Evolutionary conservation across 2,888 invertebrate genomes (phyloP).

Genomic region (Oligia strigilis): DNA sequence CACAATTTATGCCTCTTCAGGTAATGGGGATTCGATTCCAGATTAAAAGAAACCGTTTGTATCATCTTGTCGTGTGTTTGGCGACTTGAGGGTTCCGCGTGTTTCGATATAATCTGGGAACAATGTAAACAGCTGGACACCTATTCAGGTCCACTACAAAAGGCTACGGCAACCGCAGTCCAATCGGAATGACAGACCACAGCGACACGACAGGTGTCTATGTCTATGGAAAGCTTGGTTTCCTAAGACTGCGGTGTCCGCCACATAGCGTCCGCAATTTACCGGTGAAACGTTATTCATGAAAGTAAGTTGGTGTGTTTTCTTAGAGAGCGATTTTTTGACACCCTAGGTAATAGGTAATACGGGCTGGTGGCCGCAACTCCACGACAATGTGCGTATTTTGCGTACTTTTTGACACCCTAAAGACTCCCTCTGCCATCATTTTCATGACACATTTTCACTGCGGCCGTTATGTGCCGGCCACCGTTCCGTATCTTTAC

Average conservation of each 20-base stretch:
- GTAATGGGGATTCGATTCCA: not conserved
- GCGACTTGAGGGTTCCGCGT: slow-evolving; percentile 1
- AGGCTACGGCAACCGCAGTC: not conserved
- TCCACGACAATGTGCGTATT: too few relatives aligned
- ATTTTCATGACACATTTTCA: not conserved
- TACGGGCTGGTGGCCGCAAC: too few relatives aligned
- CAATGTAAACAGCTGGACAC: not conserved
- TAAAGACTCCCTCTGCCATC: not conserved
- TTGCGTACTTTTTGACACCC: not conserved
- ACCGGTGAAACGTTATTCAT: not conserved
- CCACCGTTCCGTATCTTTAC: not conserved
- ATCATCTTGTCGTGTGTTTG: not conserved
- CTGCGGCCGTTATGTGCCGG: not conserved
- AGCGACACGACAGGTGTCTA: not conserved
- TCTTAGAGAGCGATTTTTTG: not conserved
- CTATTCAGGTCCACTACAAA: not conserved
- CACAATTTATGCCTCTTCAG: slow-evolving; percentile 13
- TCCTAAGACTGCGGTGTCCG: not conserved
- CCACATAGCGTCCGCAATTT: not conserved
- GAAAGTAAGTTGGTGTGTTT: not conserved
- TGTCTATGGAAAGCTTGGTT: not conserved
- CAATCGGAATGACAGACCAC: not conserved
- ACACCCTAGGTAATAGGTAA: too few relatives aligned
- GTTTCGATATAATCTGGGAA: slow-evolving; percentile 11
- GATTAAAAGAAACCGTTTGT: not conserved